These are phyloP conservation scores for Pyrgus malvae DNA, from an alignment of 2,888 invertebrate genomes.

Conservation along the genomic window DNA sequence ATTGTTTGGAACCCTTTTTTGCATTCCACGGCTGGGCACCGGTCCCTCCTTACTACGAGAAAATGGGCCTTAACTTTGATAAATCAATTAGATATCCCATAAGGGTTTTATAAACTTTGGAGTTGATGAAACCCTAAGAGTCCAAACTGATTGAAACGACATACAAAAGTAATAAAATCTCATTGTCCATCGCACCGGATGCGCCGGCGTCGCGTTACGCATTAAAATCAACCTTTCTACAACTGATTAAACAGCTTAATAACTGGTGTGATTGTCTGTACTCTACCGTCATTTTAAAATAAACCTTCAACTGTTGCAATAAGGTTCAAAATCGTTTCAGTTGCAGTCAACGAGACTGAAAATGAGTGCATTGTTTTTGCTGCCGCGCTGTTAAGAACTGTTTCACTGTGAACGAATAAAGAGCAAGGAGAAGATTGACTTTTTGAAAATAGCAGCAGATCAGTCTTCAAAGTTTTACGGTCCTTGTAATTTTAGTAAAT, in stretches of 20 bases:
- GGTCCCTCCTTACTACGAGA: too few species aligned
- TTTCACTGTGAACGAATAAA: neutral
- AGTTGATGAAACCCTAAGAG: too few species aligned
- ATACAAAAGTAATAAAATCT: constrained; percentile 34
- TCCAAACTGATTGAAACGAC: constrained; percentile 1
- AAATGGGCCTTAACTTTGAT: too few species aligned
- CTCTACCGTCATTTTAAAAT: neutral
- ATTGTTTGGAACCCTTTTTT: too few species aligned
- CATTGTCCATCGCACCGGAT: constrained; percentile 35
- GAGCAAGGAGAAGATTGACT: neutral
- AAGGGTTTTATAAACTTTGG: too few species aligned
- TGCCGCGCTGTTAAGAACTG: neutral
- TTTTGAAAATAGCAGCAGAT: too few species aligned
- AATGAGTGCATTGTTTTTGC: constrained; percentile 36
- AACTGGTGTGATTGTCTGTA: constrained; percentile 23
- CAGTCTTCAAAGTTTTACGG: too few species aligned
- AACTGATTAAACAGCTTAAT: constrained; percentile 64
- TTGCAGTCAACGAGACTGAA: constrained; percentile 2
- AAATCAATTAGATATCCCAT: too few species aligned
- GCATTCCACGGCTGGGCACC: too few species aligned
- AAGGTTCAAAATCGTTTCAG: constrained; percentile 6
- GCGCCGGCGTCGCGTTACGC: constrained; percentile 40
- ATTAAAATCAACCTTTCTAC: constrained; percentile 51
- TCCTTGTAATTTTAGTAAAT: too few species aligned
- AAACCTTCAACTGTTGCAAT: neutral